Conservation (phyloP, 1,140 invertebrate species). For the Eurytemora carolleeae region DNA sequence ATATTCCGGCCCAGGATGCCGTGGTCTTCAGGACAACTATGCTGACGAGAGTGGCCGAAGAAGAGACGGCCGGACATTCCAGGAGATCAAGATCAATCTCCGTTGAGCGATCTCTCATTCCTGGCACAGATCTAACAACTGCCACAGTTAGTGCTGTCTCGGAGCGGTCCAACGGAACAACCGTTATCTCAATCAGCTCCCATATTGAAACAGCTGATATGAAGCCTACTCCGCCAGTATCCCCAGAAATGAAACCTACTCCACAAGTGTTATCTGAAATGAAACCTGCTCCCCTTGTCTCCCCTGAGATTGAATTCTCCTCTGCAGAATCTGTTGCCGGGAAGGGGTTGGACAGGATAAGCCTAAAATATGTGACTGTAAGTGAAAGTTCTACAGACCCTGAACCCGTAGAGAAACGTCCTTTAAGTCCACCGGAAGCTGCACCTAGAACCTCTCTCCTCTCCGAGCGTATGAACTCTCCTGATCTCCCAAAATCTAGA, state of each 20-base stretch:
- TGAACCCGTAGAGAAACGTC: background rate
- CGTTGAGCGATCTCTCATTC: too few relatives aligned
- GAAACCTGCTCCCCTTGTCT: background rate
- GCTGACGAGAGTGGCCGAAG: conserved; percentile 23
- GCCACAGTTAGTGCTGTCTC: too few relatives aligned
- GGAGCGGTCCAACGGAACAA: background rate
- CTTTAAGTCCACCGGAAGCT: background rate
- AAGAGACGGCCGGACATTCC: background rate
- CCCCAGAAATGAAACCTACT: background rate
- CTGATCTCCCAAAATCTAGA: too few relatives aligned
- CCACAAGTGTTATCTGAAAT: too few relatives aligned
- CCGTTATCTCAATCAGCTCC: background rate
- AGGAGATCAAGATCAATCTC: background rate
- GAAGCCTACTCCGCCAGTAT: background rate
- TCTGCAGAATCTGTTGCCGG: background rate
- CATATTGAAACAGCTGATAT: too few relatives aligned
- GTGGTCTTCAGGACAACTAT: conserved; percentile 17
- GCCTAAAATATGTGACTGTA: conserved; percentile 1
- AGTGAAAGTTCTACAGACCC: conserved; percentile 5
- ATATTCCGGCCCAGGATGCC: conserved; percentile 19
- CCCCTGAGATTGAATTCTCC: background rate
- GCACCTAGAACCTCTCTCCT: conserved; percentile 6
- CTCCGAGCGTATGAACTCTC: too few relatives aligned
- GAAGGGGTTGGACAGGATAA: background rate
- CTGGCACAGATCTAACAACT: too few relatives aligned